Evolutionary conservation across 1,140 invertebrate genomes (phyloP), one percentile per base, ranked within the genome.

Genomic region (Portunus trituberculatus): DNA sequence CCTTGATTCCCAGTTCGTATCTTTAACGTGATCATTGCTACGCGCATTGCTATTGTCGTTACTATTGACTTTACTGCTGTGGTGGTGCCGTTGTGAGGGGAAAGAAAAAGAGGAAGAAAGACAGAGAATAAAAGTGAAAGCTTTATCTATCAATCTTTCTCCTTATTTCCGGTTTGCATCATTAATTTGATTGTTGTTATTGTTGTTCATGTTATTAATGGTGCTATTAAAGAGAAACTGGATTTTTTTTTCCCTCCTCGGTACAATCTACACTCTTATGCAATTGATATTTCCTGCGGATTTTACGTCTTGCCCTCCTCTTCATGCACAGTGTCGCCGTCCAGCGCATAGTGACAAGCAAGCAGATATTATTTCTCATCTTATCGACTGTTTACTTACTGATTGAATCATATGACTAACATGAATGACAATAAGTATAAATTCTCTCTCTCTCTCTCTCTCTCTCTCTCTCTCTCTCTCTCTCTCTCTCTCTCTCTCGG

Each of bases 401-500:
- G 16, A 76, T 7, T 76, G 67, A n/a, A 7, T 76, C 67, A 76
- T 20, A 8, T n/a, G 25, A 12, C 10, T 59, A 12, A 59, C 52
- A 59, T 59, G 52, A 59, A 59, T 59, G 52, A 59, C 52, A 59
- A 59, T 59, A 59, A 0, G 16, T 39, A 39, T 39, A 59, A 20
- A 59, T 59, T 14, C n/a, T 76, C 67, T 76, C 67, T 76, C 67
- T 76, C 67, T 76, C 67, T 76, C 67, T 76, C 67, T 76, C 67
- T 76, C 67, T n/a, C 67, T 76, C 67, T 76, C 67, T 76, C 67
- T 76, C 67, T 76, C 67, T 76, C 67, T 76, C 67, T 76, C 67
- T 76, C 67, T 76, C 67, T 76, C 67, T 76, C 67, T 76, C 67
- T 76, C 67, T 76, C 67, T 76, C 67, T 52, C 52, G 16, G 52